Percentiles rank a stretch among this genome's conserved stretches.
These are phyloP conservation scores for Callospermophilus lateralis DNA, from an alignment of 2,113 vertebrate genomes.

Conservation along the genomic window DNA sequence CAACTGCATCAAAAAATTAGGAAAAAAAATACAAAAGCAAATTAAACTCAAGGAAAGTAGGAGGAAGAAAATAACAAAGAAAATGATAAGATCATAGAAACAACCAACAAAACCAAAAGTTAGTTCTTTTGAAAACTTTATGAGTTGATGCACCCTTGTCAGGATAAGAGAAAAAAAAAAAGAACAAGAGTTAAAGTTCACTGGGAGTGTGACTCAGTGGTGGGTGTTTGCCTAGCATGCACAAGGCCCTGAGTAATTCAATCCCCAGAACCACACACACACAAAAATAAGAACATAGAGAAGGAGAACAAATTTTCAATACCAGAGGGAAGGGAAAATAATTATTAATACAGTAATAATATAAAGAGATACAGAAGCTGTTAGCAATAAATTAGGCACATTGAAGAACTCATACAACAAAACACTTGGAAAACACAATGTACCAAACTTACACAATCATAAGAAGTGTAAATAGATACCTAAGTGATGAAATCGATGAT, in stretches of 20 bases:
- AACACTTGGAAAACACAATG: not conserved
- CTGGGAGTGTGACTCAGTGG: not conserved
- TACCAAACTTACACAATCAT: not conserved
- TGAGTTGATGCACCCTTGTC: not conserved
- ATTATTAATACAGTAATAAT: not conserved
- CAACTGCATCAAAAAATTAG: not conserved
- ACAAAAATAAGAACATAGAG: not conserved
- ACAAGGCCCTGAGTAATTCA: not conserved
- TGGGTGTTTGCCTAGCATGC: not conserved
- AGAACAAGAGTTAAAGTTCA: not conserved
- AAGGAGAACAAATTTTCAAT: not conserved
- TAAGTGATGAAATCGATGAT: not conserved
- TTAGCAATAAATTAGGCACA: not conserved
- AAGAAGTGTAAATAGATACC: not conserved
- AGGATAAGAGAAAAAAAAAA: not conserved
- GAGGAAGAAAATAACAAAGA: not conserved
- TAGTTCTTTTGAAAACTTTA: not conserved
- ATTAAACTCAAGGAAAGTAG: not conserved
- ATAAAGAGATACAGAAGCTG: not conserved
- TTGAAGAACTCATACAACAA: not conserved
- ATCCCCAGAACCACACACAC: not conserved
- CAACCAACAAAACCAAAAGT: not conserved
- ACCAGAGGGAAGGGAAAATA: not conserved
- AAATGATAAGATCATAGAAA: not conserved
- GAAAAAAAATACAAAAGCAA: not conserved